Base-by-base conservation (phyloP, 2,113 vertebrate genomes). In the Boulengerochromis microlepis region DNA sequence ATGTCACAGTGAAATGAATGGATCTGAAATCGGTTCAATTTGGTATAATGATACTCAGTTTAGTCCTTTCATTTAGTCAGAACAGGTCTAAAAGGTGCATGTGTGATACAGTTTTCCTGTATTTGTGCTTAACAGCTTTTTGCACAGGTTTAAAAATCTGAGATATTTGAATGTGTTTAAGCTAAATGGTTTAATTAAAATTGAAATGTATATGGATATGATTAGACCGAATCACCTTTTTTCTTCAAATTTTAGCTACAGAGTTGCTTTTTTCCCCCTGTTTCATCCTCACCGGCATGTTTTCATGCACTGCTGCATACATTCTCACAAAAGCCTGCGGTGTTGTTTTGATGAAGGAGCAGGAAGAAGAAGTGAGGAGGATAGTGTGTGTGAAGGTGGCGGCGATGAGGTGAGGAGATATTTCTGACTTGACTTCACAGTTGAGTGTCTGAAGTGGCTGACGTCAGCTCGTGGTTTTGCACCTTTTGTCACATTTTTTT, bases 391-490 rank as follows among this genome's bases (percentile, higher is more conserved):
- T 13, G 81, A 56, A 66, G 50, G 80, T 66, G 56, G 47, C 47
- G 15, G 71, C 26, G 80, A 81, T 74, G 86, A 66, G 59, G 45
- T 61, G 11, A 40, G 24, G 86, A 92, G 89, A 86, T 91, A 89
- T 91, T 91, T 92, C 81, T 76, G 56, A 91, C 85, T 81, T 52
- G 50, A 87, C 88, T 91, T 91, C 88, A 84, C 89, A 89, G 90
- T 81, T 3, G 35, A 52, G 33, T 5, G 86, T 88, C 82, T 86
- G 89, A 89, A 71, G 89, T 52, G 31, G 80, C 64, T 85, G 88
- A 89, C 81, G 88, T 90, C 83, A 50, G 85, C 81, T 69, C 7
- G 7, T 5, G 31, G 84, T 83, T 90, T 89, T 83, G 64, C 74
- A 87, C 84, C 86, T 91, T 92, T 88, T 76, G 13, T 89, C 82